Evolutionary conservation across 2,888 invertebrate species (phyloP), one percentile per base, ranked within the genome.

Genomic region (Andrena flavipes): DNA sequence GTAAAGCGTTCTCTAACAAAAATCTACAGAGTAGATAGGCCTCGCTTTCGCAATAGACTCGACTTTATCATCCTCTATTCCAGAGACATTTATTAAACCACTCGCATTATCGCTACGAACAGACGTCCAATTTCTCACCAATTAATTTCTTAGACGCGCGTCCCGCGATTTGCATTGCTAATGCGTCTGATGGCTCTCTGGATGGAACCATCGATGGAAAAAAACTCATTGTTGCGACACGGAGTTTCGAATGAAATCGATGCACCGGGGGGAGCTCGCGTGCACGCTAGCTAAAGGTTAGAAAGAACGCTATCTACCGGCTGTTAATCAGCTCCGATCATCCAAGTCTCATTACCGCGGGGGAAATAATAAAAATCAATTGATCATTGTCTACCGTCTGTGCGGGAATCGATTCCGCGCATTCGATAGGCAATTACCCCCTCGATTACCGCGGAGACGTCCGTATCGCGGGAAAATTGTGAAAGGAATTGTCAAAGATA

Each of bases 141-240:
- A 83, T 83, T 81, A 76, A 81, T 76, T 76, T 62, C 51, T 60
- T 69, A 54, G 64, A 76, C 72, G 71, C 16, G 42, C 42, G 56
- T 59, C 49, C 23, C 65, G 56, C 49, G 33, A 83, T 83, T 83
- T 83, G 82, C 72, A 83, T 83, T 81, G 82, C 82, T 76, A 81
- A 83, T 81, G 49, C 59, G 62, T 23, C n/a, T 69, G 30, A 49
- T 20, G 65, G 60, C 54, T 33, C 42, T 42, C 63, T 16, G n/a
- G 64, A 65, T 30, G 63, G 59, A 10, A 56, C 30, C 62, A 4
- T 2, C n/a, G 68, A 20, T 63, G 67, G 49, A 56, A 42, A 42
- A 42, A 16, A 80, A 68, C 56, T 13, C 3, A 30, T 20, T 7
- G 26, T 78, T 78, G 70, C 78, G 56, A 78, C 63, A 80, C 33